phyloP scores from a whole-genome alignment of 2,888 invertebrate species.

The Syrphus vitripennis region DNA sequence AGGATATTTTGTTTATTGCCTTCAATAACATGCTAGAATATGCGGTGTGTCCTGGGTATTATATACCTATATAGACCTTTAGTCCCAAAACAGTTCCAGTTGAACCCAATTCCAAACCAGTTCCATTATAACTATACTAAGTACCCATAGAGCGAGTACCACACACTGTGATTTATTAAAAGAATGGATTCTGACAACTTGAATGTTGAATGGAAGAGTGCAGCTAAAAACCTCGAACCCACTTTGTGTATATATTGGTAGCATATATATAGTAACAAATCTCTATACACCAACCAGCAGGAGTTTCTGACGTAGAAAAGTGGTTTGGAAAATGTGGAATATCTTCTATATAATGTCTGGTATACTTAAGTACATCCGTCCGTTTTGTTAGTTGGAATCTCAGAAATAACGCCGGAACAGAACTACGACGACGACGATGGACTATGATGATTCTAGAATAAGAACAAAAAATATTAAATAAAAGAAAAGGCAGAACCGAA shows the following conservation, averaged over 20 bases:
- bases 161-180: conserved; percentile 71
- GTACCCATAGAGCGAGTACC: conserved; percentile 35
- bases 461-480: background rate
- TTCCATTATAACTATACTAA: conserved; percentile 22
- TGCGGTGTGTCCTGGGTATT: conserved; percentile 11
- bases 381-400: background rate
- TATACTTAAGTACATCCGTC: conserved; percentile 52
- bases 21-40: conserved; percentile 35
- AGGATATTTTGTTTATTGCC: conserved; percentile 70
- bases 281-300: conserved; percentile 37
- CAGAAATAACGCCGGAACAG: conserved; percentile 11
- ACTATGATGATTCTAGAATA: conserved; percentile 1
- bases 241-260: background rate
- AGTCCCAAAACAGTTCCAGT: background rate
- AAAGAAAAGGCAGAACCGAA: conserved; percentile 14
- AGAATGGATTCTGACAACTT: conserved; percentile 70
- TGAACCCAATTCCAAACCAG: conserved; percentile 10
- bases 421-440: background rate
- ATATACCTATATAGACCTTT: background rate
- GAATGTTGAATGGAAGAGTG: conserved; percentile 60
- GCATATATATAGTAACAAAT: background rate
- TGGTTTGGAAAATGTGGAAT: conserved; percentile 31
- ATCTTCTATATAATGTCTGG: conserved; percentile 9
- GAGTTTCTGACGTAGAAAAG: conserved; percentile 60
- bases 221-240: conserved; percentile 16